Base-by-base conservation (phyloP, 2,113 vertebrate species). In the Glaucidium brasilianum region DNA sequence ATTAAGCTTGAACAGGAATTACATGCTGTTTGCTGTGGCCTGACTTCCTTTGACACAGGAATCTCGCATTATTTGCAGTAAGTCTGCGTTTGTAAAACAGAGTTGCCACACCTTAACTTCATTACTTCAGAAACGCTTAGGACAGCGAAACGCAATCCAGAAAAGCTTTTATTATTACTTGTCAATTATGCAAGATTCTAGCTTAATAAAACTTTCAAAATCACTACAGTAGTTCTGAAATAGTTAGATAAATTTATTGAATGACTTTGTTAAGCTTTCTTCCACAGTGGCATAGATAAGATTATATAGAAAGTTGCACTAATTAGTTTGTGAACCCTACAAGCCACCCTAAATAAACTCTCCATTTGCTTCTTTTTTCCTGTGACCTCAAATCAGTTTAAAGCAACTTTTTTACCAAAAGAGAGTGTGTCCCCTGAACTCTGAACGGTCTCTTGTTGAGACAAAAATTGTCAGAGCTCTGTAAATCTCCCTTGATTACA, bases 31-130 rank as follows among this genome's bases (percentile, higher is more conserved):
- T 97, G 92, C 97, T 98, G 91, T 98, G 98, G 97, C 96, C 92
- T 86, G 97, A 94, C 97, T 98, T 98, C 98, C 98, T 98, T 98
- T 98, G 93, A 52, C 90, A 34, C 92, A 93, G 81, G 84, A 81
- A 88, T 67, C 93, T 76, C 74, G 59, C 39, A 56, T 93, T 94
- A 45, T 39, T 94, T 95, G 93, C 81, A 93, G n/a, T n/a, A 29
- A 45, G 18, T 76, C 89, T 82, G 69, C 66, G 3, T 92, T 88
- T 92, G 77, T 91, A 53, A 93, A 94, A 80, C 7, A 64, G 39
- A 66, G 37, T 26, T 91, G 96, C 96, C 93, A 90, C 93, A 94
- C 96, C 97, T 96, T 85, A 43, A 18, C 43, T 26, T 62, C 16
- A 49, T 78, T 19, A 2, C 66, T 78, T 47, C 55, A 63, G 67